Conservation (phyloP, 2,888 invertebrate species). For the Campoplex nolae region DNA sequence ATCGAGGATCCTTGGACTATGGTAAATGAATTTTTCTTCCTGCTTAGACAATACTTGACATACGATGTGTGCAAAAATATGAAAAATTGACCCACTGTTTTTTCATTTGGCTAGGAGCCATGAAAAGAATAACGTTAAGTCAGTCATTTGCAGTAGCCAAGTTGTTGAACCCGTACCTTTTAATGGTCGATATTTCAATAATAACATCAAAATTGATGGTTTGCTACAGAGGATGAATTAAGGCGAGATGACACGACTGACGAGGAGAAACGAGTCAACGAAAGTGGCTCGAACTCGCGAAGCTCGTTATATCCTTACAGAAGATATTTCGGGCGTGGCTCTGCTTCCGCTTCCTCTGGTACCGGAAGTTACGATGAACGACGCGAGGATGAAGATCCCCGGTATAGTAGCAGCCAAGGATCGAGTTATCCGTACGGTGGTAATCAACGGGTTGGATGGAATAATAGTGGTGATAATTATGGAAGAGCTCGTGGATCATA, state of each 20-base stretch:
- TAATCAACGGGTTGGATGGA: slow-evolving; percentile 40
- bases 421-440: slow-evolving; percentile 67
- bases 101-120: neutral
- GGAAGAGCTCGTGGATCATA: slow-evolving; percentile 1
- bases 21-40: slow-evolving; percentile 13
- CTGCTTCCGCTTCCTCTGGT: slow-evolving; percentile 47
- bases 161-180: no score
- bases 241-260: slow-evolving; percentile 27
- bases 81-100: neutral
- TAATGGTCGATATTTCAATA: neutral
- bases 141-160: no score
- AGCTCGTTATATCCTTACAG: slow-evolving; percentile 43
- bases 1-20: slow-evolving; percentile 44
- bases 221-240: slow-evolving; percentile 54
- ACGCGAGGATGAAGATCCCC: slow-evolving; percentile 32
- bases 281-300: slow-evolving; percentile 18
- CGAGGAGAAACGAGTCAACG: slow-evolving; percentile 31
- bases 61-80: neutral
- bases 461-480: neutral
- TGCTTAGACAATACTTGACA: neutral
- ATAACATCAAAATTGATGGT: neutral
- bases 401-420: slow-evolving; percentile 59
- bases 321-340: slow-evolving; percentile 44
- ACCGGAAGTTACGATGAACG: slow-evolving; percentile 58
- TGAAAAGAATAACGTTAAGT: neutral